Base-by-base conservation (phyloP, 2,888 invertebrate species). In the Xestia c-nigrum region DNA sequence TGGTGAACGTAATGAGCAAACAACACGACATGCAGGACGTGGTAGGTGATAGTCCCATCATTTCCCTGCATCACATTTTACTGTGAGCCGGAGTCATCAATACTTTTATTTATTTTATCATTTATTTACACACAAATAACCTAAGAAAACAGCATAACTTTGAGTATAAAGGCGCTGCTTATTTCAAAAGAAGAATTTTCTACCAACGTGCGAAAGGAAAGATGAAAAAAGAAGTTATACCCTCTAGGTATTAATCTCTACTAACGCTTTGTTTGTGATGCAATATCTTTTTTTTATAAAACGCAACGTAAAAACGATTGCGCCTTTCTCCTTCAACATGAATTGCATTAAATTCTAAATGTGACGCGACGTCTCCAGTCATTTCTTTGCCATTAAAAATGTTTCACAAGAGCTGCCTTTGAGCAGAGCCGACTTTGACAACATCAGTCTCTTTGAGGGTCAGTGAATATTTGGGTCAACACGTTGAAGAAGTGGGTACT, bases 391-490 rank as follows among this genome's bases (percentile, higher is more conserved):
- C 76, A 76, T 80, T 82, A 76, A 82, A 80, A 81, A 70, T 59
- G 40, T 61, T 76, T 81, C 40, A 31, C 52, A 69, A 66, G 52
- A 16, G 65, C 40, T 66, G 57, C 70, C 71, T 82, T 80, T 66
- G 61, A 76, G 77, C 66, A 38, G 43, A 70, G n/a, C 16, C 16
- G 69, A 81, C 80, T 80, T 80, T 82, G 82, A 82, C 66, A 65
- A 66, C 61, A 75, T 68, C 65, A 66, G 52, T 10, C 16, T 78
- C 65, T 82, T 77, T 76, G 43, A 76, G 57, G 70, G 66, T 80
- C 82, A 82, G 21, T 80, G 80, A 82, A 82, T 82, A 77, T 80
- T 70, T 80, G 70, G 82, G 83, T 82, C 80, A 63, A 46, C 73
- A 76, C 38, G 59, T 63, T 52, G 14, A 38, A 57, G 46, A 55